Percentiles rank a stretch among this genome's conserved stretches.
Evolutionary conservation across 2,888 invertebrate genomes (phyloP).

Genomic region (Disparrhopalites patrizii): DNA sequence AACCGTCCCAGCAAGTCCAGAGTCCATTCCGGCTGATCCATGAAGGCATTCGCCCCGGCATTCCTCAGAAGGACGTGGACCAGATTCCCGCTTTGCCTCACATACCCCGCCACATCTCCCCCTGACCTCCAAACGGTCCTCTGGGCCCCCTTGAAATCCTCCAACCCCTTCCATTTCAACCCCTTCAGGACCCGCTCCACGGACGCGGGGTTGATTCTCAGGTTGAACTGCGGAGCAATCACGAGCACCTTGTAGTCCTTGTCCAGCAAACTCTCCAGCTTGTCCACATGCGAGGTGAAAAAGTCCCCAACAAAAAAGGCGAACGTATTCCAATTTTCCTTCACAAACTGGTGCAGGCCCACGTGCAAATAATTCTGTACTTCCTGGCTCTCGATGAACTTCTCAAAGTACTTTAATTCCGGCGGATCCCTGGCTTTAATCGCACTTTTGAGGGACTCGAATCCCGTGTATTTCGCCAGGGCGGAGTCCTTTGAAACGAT

Average conservation of each 20-base stretch:
- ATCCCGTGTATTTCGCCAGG: neutral
- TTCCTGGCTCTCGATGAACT: neutral
- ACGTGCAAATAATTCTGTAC: neutral
- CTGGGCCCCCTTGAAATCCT: neutral
- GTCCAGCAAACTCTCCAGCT: constrained; percentile 39
- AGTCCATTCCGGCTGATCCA: neutral
- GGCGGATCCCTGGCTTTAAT: neutral
- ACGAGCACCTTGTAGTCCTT: constrained; percentile 52
- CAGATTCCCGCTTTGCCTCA: neutral
- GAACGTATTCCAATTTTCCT: neutral
- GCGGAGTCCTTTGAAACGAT: too few species aligned
- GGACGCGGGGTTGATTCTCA: neutral
- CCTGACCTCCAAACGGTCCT: neutral
- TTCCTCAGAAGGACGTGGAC: neutral
- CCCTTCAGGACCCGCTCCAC: neutral
- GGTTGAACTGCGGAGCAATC: neutral
- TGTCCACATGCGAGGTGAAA: neutral
- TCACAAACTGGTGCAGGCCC: neutral
- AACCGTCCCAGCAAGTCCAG: neutral
- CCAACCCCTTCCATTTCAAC: neutral
- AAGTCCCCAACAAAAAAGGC: neutral
- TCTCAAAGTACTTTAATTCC: neutral
- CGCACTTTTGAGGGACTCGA: neutral
- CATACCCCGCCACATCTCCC: neutral
- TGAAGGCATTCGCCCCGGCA: neutral